phyloP scores from a whole-genome alignment of 1,140 invertebrate species.

The Stegodyphus mimosarum region DNA sequence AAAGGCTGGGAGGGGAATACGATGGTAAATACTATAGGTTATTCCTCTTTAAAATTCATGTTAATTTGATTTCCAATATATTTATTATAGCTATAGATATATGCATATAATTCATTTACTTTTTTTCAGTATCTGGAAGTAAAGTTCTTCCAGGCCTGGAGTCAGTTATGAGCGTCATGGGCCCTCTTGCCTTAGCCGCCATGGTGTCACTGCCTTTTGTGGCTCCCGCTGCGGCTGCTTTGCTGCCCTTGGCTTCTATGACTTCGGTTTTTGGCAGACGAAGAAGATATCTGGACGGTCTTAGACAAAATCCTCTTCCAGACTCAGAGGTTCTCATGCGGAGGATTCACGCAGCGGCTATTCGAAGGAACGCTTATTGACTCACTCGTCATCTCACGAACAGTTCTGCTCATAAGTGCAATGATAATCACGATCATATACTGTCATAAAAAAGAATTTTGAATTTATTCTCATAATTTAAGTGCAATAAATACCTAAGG shows the following conservation, averaged over 20 bases:
- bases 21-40: no score
- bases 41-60: no score
- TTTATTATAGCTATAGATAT: no score
- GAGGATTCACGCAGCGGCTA: slow-evolving; percentile 31
- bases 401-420: no score
- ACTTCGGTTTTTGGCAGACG: slow-evolving; percentile 38
- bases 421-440: no score
- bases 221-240: slow-evolving; percentile 40
- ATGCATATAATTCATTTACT: no score
- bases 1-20: no score
- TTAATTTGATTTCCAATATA: no score
- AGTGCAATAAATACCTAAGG: no score
- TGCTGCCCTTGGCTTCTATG: slow-evolving; percentile 33
- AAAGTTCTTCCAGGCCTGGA: slow-evolving; percentile 10
- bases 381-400: no score
- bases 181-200: slow-evolving; percentile 36
- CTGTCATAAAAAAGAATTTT: no score
- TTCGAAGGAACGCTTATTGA: slow-evolving; percentile 15
- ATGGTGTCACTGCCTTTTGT: slow-evolving; percentile 49
- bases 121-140: background rate
- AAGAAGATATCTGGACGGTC: slow-evolving; percentile 23
- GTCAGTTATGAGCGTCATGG: slow-evolving; percentile 28
- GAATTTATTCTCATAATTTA: no score
- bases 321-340: slow-evolving; percentile 22
- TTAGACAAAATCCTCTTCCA: background rate